A percentile compares a stretch with the other conserved stretches of the same genome.
phyloP scores from a whole-genome alignment of 2,797 vertebrate species.

The Silurus aristotelis region DNA sequence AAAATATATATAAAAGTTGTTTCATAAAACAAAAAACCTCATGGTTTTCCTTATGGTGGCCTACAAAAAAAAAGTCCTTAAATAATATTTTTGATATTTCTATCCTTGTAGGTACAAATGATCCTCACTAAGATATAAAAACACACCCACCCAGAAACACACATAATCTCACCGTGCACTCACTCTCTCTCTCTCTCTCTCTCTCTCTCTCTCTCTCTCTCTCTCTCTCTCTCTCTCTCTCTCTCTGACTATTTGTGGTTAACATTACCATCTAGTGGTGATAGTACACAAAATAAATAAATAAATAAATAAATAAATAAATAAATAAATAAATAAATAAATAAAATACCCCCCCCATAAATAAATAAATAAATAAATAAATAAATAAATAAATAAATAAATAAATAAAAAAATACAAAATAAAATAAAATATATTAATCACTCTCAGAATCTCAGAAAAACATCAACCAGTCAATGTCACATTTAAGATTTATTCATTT shows the following conservation, averaged over 20 bases:
- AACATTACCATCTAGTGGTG: slow-evolving; percentile 51
- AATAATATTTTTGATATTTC: background rate
- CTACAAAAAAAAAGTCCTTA: background rate
- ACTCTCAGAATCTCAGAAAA: too few species aligned
- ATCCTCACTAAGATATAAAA: background rate
- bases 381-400: too few species aligned
- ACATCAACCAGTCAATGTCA: too few species aligned
- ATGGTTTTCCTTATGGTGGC: background rate
- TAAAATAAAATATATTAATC: too few species aligned
- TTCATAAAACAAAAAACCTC: too few species aligned
- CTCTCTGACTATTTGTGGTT: background rate
- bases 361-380: too few species aligned
- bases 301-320: background rate
- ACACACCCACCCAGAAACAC: background rate
- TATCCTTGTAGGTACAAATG: background rate
- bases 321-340: background rate
- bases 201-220: too few species aligned
- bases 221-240: background rate
- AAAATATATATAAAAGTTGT: background rate
- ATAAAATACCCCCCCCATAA: too few species aligned
- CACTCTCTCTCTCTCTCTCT: too few species aligned
- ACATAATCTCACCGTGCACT: background rate
- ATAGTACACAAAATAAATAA: background rate
- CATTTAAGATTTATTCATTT: background rate
- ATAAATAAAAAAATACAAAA: too few species aligned